A percentile compares a stretch with the other conserved stretches of the same genome.
Evolutionary conservation across 2,888 invertebrate genomes (phyloP).

Genomic region (Diplolepis rosae): DNA sequence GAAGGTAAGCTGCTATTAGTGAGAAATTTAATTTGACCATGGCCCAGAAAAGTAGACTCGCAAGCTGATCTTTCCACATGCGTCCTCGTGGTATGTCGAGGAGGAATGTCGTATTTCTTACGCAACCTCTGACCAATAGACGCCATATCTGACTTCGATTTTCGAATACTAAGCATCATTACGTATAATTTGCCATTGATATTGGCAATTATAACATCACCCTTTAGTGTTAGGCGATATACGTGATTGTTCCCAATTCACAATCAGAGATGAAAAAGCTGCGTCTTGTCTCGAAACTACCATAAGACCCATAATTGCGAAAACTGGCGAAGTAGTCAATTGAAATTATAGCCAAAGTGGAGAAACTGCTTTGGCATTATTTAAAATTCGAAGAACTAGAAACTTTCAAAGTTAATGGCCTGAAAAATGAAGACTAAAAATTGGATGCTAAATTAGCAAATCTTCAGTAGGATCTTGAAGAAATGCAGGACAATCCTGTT

Average conservation of each 20-base stretch:
- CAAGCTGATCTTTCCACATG: conserved; percentile 52
- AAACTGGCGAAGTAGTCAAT: no score
- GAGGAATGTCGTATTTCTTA: conserved; percentile 45
- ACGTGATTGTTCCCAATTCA: neutral
- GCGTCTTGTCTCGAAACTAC: neutral
- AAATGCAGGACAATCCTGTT: no score
- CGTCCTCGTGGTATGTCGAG: conserved; percentile 48
- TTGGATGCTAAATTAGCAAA: no score
- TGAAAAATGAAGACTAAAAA: no score
- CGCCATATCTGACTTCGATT: conserved; percentile 55
- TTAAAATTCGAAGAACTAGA: no score
- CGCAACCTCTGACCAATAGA: conserved; percentile 39
- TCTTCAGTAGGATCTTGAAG: no score
- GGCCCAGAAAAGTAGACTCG: conserved; percentile 58
- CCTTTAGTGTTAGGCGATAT: neutral
- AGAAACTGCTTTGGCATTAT: no score
- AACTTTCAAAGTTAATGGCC: no score
- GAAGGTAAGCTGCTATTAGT: conserved; percentile 22
- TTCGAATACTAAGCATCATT: conserved; percentile 62
- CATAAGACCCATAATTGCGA: no score
- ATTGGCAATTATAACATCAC: conserved; percentile 39
- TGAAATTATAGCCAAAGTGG: no score
- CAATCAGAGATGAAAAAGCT: neutral
- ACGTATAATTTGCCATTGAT: conserved; percentile 44
- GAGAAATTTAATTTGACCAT: conserved; percentile 55